phyloP scores from a whole-genome alignment of 2,113 vertebrate genomes.

The Solea solea region DNA sequence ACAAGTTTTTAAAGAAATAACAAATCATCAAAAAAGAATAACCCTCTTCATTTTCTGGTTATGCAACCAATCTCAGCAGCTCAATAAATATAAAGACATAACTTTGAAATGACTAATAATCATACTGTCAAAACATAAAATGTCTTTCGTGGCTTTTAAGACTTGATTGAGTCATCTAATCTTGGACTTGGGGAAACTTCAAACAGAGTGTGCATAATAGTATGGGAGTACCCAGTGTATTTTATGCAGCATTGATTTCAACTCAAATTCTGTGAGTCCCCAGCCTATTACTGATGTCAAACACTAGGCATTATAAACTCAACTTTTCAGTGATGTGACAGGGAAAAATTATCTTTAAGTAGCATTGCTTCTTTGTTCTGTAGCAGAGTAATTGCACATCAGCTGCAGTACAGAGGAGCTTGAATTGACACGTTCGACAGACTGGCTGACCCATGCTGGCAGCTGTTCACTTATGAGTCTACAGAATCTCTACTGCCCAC shows the following conservation, averaged over 20 bases:
- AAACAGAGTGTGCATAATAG: too few species aligned
- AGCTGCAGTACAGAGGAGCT: background rate
- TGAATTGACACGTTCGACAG: constrained; percentile 52
- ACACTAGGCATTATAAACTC: background rate
- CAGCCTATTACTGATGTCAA: background rate
- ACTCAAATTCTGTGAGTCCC: background rate
- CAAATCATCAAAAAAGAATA: too few species aligned
- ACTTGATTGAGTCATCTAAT: background rate
- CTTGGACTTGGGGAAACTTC: background rate
- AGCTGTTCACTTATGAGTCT: constrained; percentile 52
- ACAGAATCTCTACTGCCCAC: constrained; percentile 38
- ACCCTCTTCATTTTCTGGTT: too few species aligned
- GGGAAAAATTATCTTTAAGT: background rate
- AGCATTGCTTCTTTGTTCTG: background rate
- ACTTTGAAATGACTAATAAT: background rate
- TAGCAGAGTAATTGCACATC: background rate
- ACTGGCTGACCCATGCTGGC: constrained; percentile 37
- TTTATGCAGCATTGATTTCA: background rate
- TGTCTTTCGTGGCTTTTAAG: background rate
- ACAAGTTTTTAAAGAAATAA: too few species aligned
- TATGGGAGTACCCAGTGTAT: background rate
- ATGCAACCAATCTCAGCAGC: background rate
- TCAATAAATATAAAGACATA: background rate
- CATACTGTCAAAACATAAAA: background rate
- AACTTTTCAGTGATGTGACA: background rate